Base-by-base conservation (phyloP, 2,113 vertebrate species). In the Actenoides lindsayi region DNA sequence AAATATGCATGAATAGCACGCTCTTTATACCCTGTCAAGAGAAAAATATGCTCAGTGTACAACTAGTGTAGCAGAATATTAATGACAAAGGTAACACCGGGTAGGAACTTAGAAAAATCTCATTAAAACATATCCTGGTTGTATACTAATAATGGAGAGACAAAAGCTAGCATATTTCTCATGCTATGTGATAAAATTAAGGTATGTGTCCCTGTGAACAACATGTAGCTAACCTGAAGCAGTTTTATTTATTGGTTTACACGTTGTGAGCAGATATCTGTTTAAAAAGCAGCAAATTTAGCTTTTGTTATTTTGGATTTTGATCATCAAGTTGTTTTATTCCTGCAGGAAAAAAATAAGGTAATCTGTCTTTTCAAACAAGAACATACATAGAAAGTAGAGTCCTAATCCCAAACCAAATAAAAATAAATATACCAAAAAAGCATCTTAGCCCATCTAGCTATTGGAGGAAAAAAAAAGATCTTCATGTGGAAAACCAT, bases 261-360 rank as follows among this genome's bases (percentile, higher is more conserved):
- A 87, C 28, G 28, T 11, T 83, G 46, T 54, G 63, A 91, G 64
- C 51, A 90, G 75, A 82, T 65, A 27, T 68, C 37, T 92, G 41
- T 77, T 93, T 70, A 51, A 87, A 96, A 97, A 83, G 46, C 21
- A 89, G 19, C n/a, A 87, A 89, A 73, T 67, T 53, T 76, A 79
- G 46, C 59, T 91, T 84, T 86, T 85, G 67, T 94, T 71, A 69
- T 54, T 89, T 93, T 85, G 25, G 56, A 88, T 93, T 96, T 96
- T 89, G 46, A 75, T 80, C 93, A 51, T 46, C 53, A 86, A 88
- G 48, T 69, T 39, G 15, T 35, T 87, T 65, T 73, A 63, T 83
- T 90, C 51, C 79, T 86, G 33, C 44, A 88, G 48, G 89, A 31
- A 16, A 79, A 79, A 95, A 50, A 93, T 57, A 10, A 83, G 37